Conservation (phyloP, 2,113 vertebrate species). For the Phalacrocorax pelagicus region DNA sequence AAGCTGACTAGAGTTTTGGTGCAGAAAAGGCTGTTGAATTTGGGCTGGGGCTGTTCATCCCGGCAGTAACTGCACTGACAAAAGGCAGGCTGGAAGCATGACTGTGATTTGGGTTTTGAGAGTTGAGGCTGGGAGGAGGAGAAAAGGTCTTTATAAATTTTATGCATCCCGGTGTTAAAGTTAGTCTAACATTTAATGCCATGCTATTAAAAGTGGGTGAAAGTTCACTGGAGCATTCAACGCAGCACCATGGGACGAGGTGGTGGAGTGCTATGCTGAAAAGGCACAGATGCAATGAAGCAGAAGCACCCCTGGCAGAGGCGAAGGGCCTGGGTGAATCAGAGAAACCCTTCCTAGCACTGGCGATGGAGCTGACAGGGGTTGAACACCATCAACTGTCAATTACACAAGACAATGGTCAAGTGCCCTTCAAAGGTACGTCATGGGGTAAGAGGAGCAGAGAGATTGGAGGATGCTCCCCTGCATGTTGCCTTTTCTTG, state of each 20-base stretch:
- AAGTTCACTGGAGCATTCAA: background rate
- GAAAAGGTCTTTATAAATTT: background rate
- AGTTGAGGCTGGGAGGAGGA: background rate
- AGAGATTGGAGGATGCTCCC: background rate
- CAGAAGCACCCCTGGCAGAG: background rate
- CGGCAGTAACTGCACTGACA: background rate
- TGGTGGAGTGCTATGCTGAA: background rate
- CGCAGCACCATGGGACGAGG: background rate
- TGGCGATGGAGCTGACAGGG: background rate
- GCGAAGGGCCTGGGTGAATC: background rate
- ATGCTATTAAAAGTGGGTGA: background rate
- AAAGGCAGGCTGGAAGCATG: background rate
- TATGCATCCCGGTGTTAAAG: background rate
- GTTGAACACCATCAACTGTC: no score
- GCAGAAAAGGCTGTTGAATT: background rate
- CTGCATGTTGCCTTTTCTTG: background rate
- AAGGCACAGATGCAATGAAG: background rate
- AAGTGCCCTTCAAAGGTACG: background rate
- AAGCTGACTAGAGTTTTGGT: background rate
- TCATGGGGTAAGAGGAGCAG: background rate
- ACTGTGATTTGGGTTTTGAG: background rate
- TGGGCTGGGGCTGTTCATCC: background rate
- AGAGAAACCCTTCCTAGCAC: background rate
- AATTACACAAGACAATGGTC: background rate
- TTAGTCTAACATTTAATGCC: background rate